Percentiles rank a stretch among this genome's conserved stretches.
Conservation (phyloP, 92 coral and sea anemone genomes). For the Paramuricea clavata region DNA sequence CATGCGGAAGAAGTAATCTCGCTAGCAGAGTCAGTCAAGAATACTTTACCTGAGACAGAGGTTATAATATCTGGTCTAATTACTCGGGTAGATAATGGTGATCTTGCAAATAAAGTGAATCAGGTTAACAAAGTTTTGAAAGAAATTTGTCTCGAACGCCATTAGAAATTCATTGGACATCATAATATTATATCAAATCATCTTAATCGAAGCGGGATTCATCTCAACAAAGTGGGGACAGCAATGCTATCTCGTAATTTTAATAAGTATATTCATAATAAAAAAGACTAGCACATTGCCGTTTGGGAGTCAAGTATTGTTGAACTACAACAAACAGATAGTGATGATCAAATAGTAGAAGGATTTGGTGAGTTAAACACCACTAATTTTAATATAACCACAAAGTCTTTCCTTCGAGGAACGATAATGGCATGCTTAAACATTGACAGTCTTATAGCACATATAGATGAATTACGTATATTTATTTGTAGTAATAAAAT, state of each 20-base stretch:
- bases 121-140: slow-evolving; percentile 3
- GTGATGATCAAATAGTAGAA: background rate
- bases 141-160: background rate
- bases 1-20: background rate
- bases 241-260: slow-evolving; percentile 32
- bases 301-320: background rate
- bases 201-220: slow-evolving; percentile 53
- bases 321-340: background rate
- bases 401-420: background rate
- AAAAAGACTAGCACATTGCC: slow-evolving; percentile 4
- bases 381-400: background rate
- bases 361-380: background rate
- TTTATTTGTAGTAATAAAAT: no score
- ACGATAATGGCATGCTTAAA: no score
- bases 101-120: background rate
- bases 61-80: background rate
- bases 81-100: background rate
- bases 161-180: background rate
- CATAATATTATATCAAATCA: slow-evolving; percentile 26
- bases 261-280: background rate
- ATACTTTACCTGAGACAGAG: background rate
- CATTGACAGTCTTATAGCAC: no score
- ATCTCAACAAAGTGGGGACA: slow-evolving; percentile 58
- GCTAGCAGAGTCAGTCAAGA: background rate
- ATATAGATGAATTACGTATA: no score